Base-by-base conservation (phyloP, 64 coral and sea anemone species). In the Montipora foliosa region DNA sequence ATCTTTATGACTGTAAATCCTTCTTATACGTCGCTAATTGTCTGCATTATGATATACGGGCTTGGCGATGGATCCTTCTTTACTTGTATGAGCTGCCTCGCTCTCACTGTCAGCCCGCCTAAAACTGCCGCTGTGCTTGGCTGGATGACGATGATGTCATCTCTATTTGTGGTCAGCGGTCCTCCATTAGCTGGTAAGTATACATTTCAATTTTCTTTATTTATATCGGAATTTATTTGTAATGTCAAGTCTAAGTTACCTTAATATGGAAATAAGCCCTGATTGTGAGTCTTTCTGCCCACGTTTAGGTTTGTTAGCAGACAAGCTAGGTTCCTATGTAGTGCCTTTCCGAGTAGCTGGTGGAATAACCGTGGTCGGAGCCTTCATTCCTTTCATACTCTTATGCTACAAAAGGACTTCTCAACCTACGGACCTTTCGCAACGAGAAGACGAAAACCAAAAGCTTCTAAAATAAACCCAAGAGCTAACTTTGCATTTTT, bases 321-420 rank as follows among this genome's bases (percentile, higher is more conserved):
- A 92, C 79, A 61, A 92, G 22, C 47, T 83, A 19, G 79, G 69
- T 3, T 92, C 90, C 4, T 92, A 92, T 45, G 81, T 84, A 2
- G 5, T 77, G 5, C 81, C 90, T 60, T 92, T 92, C 53, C 81
- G 74, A 22, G 61, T 83, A 46, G 74, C 71, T 76, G 90, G 90
- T 62, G 90, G 90, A 19, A 92, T 92, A 5, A 29, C 71, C 3
- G 19, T 92, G 13, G 16, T 68, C 0, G 64, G 64, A 60, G 47
- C 90, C 1, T 68, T 74, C 51, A 57, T 92, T 49, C 90, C 90
- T 5, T 92, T 82, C 61, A 13, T 49, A 3, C 37, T 92, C 9
- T 14, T 81, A 0, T 81, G 79, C 11, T 11, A 10, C 21, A 55
- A 79, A n/a, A n/a, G 67, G 1, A 4, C 3, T 21, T 21, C 67